Base-by-base conservation (phyloP, 2,888 invertebrate species). In the Allophyes oxyacanthae region DNA sequence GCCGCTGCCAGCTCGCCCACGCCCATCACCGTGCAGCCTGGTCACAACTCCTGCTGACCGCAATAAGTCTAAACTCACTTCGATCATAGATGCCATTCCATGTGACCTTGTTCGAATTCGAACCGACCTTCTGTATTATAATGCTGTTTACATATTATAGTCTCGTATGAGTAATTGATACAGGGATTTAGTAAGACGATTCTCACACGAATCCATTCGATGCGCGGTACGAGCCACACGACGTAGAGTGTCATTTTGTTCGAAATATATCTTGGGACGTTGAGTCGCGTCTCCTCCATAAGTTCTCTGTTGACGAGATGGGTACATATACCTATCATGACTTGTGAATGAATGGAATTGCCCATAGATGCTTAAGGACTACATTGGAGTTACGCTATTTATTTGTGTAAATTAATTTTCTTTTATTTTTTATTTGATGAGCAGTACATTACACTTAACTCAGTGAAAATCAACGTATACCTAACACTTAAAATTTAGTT, bases 11-110 rank as follows among this genome's bases (percentile, higher is more conserved):
- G 86, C 78, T 85, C 90, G 4, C 91, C 92, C 0, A 83, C 84
- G 2, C 87, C 92, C 52, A 89, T 94, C 79, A 92, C 91, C 28
- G 93, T 93, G 32, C 93, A 94, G 63, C 93, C 93, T 3, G 90
- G 86, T 73, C 83, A 87, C 63, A 87, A 84, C 57, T 76, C 88
- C 54, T 89, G 82, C 54, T 89, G 82, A 88, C 62, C 64, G 42
- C 28, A 48, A 5, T 43, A 37, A 52, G n/a, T 33, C 13, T 43
- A 38, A 6, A 10, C 43, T 5, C 33, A 37, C 56, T 56, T 32
- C 36, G 38, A 53, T 15, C 28, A 58, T 61, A 44, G 25, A 58
- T 60, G 42, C 42, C 65, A 65, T 65, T 73, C 41, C 44, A 62
- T 49, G 40, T 45, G 49, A 54, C 49, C 32, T 57, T 34, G 25